A percentile compares a stretch with the other conserved stretches of the same genome.
Conservation (phyloP, 1,140 invertebrate species). For the Caenorhabditis latens region DNA sequence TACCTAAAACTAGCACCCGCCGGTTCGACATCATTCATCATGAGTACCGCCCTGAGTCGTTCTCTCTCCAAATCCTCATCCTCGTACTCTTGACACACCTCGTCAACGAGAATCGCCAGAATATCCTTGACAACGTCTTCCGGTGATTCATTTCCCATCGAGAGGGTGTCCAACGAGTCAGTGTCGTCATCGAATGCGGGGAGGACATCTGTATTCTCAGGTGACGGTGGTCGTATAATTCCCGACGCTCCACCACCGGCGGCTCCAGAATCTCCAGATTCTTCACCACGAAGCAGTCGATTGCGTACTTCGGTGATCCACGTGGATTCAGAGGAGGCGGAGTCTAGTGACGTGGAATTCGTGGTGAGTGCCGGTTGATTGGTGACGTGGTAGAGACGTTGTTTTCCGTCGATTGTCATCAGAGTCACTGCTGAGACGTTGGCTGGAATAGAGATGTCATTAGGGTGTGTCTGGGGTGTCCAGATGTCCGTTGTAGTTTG, state of each 20-base stretch:
- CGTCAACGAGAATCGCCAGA: conserved; percentile 8
- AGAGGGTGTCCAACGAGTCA: conserved; percentile 11
- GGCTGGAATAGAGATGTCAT: too few species aligned
- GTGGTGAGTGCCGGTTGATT: neutral
- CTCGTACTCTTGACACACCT: conserved; percentile 18
- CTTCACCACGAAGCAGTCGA: conserved; percentile 13
- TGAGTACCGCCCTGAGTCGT: neutral
- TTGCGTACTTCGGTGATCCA: neutral
- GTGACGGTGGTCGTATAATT: neutral
- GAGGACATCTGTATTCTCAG: conserved; percentile 10
- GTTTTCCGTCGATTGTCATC: conserved; percentile 59
- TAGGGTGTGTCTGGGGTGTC: too few species aligned
- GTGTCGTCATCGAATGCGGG: conserved; percentile 30
- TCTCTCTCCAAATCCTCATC: conserved; percentile 41
- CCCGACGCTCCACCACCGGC: neutral
- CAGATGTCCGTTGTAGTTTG: too few species aligned
- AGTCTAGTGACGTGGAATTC: neutral
- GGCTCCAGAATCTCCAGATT: neutral
- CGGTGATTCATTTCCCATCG: neutral
- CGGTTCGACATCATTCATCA: conserved; percentile 3
- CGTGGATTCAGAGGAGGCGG: conserved; percentile 65
- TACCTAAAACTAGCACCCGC: neutral
- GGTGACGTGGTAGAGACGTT: conserved; percentile 59
- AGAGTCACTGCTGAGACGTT: conserved; percentile 59
- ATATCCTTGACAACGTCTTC: conserved; percentile 18